Percentiles rank a stretch among this genome's conserved stretches.
Conservation (phyloP, 2,113 vertebrate genomes). For the Porphyrio hochstetteri region DNA sequence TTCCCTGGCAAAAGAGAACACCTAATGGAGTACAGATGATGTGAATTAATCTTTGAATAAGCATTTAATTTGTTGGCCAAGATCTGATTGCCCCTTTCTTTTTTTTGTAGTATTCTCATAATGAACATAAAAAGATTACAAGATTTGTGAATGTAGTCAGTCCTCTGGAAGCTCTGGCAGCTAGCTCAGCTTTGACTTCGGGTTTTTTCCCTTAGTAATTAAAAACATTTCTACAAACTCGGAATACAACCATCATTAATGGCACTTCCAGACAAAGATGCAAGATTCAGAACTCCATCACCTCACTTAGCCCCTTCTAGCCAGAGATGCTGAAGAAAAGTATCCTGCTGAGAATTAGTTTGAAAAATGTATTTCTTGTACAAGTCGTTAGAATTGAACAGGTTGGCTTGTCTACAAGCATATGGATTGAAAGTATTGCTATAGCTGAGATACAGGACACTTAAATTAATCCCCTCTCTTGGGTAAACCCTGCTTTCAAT, state of each 20-base stretch:
- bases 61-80: constrained; percentile 66
- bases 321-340: constrained; percentile 24
- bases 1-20: constrained; percentile 57
- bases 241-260: not conserved
- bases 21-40: constrained; percentile 71
- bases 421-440: constrained; percentile 28
- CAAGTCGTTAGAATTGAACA: not conserved
- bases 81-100: constrained; percentile 5
- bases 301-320: not conserved
- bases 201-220: constrained; percentile 41
- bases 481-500: constrained; percentile 27
- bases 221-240: constrained; percentile 37
- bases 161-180: constrained; percentile 58
- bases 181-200: constrained; percentile 6
- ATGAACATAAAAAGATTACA: constrained; percentile 67
- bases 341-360: constrained; percentile 12
- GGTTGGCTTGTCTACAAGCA: constrained; percentile 36
- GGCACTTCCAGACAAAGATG: not conserved
- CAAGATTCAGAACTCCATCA: constrained; percentile 8
- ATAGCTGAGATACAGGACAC: not conserved
- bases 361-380: constrained; percentile 15
- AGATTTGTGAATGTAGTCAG: constrained; percentile 65
- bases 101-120: constrained; percentile 50
- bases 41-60: constrained; percentile 68
- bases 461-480: constrained; percentile 23